Percentiles rank a stretch among this genome's conserved stretches.
Evolutionary conservation across 1,140 invertebrate species (phyloP).

Genomic region (Nymphalis io): DNA sequence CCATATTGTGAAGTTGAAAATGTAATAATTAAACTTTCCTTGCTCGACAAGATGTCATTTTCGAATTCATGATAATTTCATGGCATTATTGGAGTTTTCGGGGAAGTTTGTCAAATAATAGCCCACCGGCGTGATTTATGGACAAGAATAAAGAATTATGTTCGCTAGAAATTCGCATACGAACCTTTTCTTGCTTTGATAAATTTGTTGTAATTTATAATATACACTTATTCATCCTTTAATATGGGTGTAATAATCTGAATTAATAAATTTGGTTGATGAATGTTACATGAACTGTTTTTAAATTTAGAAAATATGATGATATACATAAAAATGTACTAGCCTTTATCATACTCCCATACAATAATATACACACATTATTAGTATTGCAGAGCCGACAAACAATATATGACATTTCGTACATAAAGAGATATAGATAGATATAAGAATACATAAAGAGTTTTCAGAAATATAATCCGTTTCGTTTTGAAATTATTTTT

Average conservation of each 20-base stretch:
- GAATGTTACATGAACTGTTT: background rate
- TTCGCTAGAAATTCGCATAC: background rate
- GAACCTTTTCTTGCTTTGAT: background rate
- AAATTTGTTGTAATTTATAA: slow-evolving; percentile 2
- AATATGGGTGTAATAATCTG: background rate
- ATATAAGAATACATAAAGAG: too few relatives aligned
- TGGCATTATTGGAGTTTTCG: background rate
- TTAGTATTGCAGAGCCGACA: too few relatives aligned
- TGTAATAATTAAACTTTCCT: background rate
- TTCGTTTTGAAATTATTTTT: too few relatives aligned
- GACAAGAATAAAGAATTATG: background rate
- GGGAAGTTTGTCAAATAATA: slow-evolving; percentile 1
- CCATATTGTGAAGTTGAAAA: background rate
- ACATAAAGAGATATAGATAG: too few relatives aligned
- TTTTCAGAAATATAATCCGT: too few relatives aligned
- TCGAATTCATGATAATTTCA: background rate
- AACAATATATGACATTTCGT: too few relatives aligned
- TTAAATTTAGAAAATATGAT: too few relatives aligned
- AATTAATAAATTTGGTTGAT: background rate
- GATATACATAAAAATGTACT: too few relatives aligned
- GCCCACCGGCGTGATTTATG: background rate
- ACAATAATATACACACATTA: too few relatives aligned
- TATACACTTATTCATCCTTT: background rate
- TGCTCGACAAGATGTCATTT: slow-evolving; percentile 3
- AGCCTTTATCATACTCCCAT: too few relatives aligned